Percentiles rank a stretch among this genome's conserved stretches.
Evolutionary conservation across 2,113 vertebrate genomes (phyloP).

Genomic region (Beaufortia kweichowensis): DNA sequence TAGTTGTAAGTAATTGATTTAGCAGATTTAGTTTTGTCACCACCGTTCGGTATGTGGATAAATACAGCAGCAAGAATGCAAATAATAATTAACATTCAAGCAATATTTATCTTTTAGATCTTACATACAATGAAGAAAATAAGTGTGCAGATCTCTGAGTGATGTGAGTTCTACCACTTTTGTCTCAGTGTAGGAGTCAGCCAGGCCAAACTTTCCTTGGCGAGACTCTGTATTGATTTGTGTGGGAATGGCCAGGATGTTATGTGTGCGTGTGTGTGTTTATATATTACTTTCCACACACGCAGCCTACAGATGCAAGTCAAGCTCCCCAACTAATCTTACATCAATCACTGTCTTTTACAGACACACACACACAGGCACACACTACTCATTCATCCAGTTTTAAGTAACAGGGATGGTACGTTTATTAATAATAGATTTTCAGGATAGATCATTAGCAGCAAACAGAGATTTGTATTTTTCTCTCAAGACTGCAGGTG

Average conservation of each 20-base stretch:
- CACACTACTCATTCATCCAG: conserved; percentile 13
- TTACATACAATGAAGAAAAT: too few species aligned
- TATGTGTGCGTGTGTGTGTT: conserved; percentile 32
- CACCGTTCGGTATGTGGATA: too few species aligned
- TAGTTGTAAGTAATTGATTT: too few species aligned
- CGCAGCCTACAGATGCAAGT: conserved; percentile 34
- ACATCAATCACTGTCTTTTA: conserved; percentile 40
- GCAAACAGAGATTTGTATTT: conserved; percentile 31
- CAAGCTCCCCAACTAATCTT: conserved; percentile 12
- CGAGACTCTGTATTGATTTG: conserved; percentile 54
- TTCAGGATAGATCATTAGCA: conserved; percentile 45
- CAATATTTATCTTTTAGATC: too few species aligned
- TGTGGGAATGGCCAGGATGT: conserved; percentile 53
- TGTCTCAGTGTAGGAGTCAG: conserved; percentile 43
- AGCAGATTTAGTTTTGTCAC: too few species aligned
- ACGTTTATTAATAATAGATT: conserved; percentile 34
- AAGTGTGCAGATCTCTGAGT: conserved; percentile 32
- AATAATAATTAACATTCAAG: too few species aligned
- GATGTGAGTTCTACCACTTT: conserved; percentile 20
- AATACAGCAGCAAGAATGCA: too few species aligned
- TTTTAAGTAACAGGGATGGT: conserved; percentile 32
- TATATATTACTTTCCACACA: conserved; percentile 1
- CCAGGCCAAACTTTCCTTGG: conserved; percentile 50
- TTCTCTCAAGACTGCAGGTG: conserved; percentile 35
- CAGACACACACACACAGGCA: conserved; percentile 15